Percentiles rank a stretch among this genome's conserved stretches.
phyloP scores from a whole-genome alignment of 2,797 vertebrate genomes.

The Mastacembelus armatus region DNA sequence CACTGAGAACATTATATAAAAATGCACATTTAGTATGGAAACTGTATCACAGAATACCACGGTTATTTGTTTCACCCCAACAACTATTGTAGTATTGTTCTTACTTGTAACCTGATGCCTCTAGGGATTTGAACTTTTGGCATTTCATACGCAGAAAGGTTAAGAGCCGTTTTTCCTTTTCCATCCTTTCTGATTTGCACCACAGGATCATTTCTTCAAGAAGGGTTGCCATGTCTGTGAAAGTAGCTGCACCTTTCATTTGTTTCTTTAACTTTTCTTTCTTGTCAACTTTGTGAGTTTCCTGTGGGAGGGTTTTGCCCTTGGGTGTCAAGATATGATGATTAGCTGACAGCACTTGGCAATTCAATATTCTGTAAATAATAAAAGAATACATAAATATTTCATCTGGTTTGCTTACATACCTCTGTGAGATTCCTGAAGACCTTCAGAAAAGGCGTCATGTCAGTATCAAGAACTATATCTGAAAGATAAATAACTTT shows the following conservation, averaged over 20 bases:
- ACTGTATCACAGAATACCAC: background rate
- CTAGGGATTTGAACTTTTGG: slow-evolving; percentile 68
- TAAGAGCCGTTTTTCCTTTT: slow-evolving; percentile 60
- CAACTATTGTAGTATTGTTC: slow-evolving; percentile 8
- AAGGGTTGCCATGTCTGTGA: slow-evolving; percentile 56
- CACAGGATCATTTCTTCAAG: slow-evolving; percentile 73
- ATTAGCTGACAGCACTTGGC: background rate
- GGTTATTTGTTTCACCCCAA: background rate
- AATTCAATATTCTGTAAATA: background rate
- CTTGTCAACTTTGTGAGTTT: slow-evolving; percentile 1
- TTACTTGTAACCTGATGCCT: slow-evolving; percentile 79
- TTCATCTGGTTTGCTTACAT: slow-evolving; percentile 8
- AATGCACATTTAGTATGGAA: background rate
- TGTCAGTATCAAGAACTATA: slow-evolving; percentile 15
- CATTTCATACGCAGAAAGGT: slow-evolving; percentile 76
- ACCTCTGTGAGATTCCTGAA: slow-evolving; percentile 45
- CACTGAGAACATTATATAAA: slow-evolving; percentile 51
- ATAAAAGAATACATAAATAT: no score
- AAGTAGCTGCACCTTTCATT: slow-evolving; percentile 52
- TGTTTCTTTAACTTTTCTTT: slow-evolving; percentile 55
- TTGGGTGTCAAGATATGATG: background rate
- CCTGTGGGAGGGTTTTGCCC: slow-evolving; percentile 4
- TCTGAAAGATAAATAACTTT: slow-evolving; percentile 38
- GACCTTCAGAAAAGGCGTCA: slow-evolving; percentile 49
- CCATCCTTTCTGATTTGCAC: slow-evolving; percentile 67